Conservation (phyloP, 2,113 vertebrate species). For the Ptilorrhoa leucosticta region DNA sequence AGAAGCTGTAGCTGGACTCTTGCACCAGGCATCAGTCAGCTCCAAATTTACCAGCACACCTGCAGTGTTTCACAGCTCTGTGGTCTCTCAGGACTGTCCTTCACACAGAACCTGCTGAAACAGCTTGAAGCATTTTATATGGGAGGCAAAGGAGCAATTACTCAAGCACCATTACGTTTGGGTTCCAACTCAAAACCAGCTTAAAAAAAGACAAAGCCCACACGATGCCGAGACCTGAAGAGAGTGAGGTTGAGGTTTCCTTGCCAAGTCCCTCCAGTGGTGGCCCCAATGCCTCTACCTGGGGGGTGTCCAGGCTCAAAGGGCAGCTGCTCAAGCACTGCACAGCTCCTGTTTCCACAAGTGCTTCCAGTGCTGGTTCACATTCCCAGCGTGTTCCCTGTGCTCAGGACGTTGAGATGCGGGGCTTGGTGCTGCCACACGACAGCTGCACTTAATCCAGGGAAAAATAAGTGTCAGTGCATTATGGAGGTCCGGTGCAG, state of each 20-base stretch:
- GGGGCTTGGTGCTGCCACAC: neutral
- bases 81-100: neutral
- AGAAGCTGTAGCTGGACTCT: neutral
- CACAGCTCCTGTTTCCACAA: neutral
- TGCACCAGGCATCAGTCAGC: fast-evolving
- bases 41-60: neutral
- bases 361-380: neutral
- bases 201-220: no score
- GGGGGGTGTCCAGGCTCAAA: neutral
- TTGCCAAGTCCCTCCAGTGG: neutral
- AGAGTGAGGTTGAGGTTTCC: fast-evolving
- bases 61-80: neutral
- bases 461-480: neutral
- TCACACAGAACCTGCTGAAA: neutral
- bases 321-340: neutral
- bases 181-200: neutral
- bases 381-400: fast-evolving
- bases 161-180: fast-evolving
- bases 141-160: neutral
- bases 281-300: neutral
- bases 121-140: fast-evolving
- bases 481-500: neutral
- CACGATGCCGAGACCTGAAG: fast-evolving
- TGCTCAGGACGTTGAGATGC: neutral
- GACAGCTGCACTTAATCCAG: neutral